phyloP scores from a whole-genome alignment of 2,888 invertebrate genomes.

The Ornithoptera priamus region DNA sequence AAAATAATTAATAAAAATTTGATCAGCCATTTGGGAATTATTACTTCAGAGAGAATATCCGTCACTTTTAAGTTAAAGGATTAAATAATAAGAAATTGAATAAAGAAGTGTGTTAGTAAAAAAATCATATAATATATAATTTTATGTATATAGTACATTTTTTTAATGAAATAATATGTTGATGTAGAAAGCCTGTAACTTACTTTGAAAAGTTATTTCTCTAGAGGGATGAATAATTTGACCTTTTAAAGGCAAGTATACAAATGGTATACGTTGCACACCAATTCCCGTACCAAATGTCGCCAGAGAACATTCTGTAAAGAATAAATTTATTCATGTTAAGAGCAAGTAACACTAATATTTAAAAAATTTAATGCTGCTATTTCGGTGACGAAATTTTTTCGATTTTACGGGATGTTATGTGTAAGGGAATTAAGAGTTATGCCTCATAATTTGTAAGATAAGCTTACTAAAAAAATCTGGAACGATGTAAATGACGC shows the following conservation, averaged over 20 bases:
- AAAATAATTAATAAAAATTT: too few relatives aligned
- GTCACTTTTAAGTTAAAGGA: too few relatives aligned
- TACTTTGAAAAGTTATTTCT: slow-evolving; percentile 91
- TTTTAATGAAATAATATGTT: neutral
- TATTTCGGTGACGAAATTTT: slow-evolving; percentile 26
- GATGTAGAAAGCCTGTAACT: slow-evolving; percentile 32
- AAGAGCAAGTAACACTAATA: slow-evolving; percentile 36
- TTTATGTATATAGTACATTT: neutral
- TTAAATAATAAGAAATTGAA: too few relatives aligned
- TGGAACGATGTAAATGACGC: slow-evolving; percentile 10
- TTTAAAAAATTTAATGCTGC: slow-evolving; percentile 38
- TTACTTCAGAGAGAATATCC: too few relatives aligned
- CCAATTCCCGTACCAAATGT: slow-evolving; percentile 86
- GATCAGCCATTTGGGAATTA: too few relatives aligned
- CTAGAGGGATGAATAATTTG: slow-evolving; percentile 94
- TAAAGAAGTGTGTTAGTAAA: too few relatives aligned
- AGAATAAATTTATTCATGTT: slow-evolving; percentile 30
- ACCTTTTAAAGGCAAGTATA: slow-evolving; percentile 90
- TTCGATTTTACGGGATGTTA: slow-evolving; percentile 33
- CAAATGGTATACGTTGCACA: slow-evolving; percentile 90
- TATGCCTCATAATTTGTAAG: slow-evolving; percentile 39
- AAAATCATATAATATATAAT: neutral
- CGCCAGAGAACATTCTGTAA: slow-evolving; percentile 88
- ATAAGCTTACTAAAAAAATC: slow-evolving; percentile 38
- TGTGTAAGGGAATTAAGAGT: slow-evolving; percentile 53